Percentiles rank a stretch among this genome's conserved stretches.
phyloP scores from a whole-genome alignment of 2,888 invertebrate species.

The Amphipoea lucens region DNA sequence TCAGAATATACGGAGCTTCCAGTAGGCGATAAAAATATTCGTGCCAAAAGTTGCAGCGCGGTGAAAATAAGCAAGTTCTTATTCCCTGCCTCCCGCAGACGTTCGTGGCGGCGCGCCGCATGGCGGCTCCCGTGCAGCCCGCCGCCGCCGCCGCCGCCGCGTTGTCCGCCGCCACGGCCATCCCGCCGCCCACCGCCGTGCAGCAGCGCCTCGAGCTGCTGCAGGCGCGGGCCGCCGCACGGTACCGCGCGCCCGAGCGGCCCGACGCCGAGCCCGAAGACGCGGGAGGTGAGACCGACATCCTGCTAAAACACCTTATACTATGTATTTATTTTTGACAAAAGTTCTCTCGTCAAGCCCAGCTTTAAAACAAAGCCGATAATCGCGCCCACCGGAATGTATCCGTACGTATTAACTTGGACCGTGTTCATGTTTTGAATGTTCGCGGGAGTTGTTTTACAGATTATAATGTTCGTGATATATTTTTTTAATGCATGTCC shows the following conservation, averaged over 20 bases:
- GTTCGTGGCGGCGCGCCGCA: conserved; percentile 87
- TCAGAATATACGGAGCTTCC: not conserved
- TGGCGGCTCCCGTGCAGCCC: conserved; percentile 87
- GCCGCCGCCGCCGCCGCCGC: conserved; percentile 88
- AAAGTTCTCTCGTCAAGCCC: not conserved
- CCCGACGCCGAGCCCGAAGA: conserved; percentile 80
- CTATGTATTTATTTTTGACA: no score
- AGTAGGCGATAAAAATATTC: not conserved
- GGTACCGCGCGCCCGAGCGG: conserved; percentile 75
- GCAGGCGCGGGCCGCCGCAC: conserved; percentile 84
- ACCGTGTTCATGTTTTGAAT: not conserved
- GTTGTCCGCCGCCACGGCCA: conserved; percentile 87
- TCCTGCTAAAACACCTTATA: no score
- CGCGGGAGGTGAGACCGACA: conserved; percentile 51
- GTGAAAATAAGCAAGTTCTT: not conserved
- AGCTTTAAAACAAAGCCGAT: no score
- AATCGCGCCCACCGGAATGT: not conserved
- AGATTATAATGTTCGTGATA: not conserved
- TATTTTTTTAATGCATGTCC: not conserved
- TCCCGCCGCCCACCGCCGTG: conserved; percentile 87
- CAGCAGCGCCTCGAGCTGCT: conserved; percentile 87
- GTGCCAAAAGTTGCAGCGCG: no score
- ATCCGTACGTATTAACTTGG: not conserved
- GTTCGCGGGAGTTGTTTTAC: not conserved
- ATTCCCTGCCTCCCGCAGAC: conserved; percentile 72